Evolutionary conservation across 2,888 invertebrate genomes (phyloP), one percentile per base, ranked within the genome.

Genomic region (Hydriomena furcata): DNA sequence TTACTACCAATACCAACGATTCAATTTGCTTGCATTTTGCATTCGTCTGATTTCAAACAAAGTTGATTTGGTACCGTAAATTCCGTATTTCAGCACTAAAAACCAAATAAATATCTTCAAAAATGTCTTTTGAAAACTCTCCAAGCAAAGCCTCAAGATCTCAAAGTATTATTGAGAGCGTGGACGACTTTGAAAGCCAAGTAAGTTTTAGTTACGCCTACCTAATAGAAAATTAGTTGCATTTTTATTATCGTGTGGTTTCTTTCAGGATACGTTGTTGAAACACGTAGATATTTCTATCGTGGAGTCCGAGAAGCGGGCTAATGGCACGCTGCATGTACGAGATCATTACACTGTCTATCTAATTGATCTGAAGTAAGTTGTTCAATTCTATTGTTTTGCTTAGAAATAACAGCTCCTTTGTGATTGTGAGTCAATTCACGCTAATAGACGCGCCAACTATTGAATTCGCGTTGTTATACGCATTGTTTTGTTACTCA

Each of bases 261-360:
- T 63, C 58, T 87, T 91, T 58, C 75, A 94, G 94, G 93, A 94
- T 71, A 92, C 92, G 24, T 79, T 95, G 52, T 76, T 94, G 50
- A 93, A 93, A 80, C 94, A 94, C 71, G 92, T 94, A 72, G 95
- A 94, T 82, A 94, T 95, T 70, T 91, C 93, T 50, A 94, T 95
- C 53, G 92, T 94, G 34, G 95, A 95, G 72, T 94, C 95, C 4
- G 95, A 95, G 74, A 95, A 95, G 75, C 91, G 95, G 51, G 94
- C 94, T 34, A 95, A 94, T 77, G 93, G 94, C 30, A 93, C 95
- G 6, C 80, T 95, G 37, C 95, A 95, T 79, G 91, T 95, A 43
- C 88, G 94, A 68, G 95, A 95, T 75, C 94, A 93, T 84, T 95
- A 94, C 75, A 95, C 94, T 0, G 95, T 95, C 27, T 95, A 95